Percentiles rank a stretch among this genome's conserved stretches.
Evolutionary conservation across 2,113 vertebrate genomes (phyloP).

Genomic region (Sinocyclocheilus anshuiensis): DNA sequence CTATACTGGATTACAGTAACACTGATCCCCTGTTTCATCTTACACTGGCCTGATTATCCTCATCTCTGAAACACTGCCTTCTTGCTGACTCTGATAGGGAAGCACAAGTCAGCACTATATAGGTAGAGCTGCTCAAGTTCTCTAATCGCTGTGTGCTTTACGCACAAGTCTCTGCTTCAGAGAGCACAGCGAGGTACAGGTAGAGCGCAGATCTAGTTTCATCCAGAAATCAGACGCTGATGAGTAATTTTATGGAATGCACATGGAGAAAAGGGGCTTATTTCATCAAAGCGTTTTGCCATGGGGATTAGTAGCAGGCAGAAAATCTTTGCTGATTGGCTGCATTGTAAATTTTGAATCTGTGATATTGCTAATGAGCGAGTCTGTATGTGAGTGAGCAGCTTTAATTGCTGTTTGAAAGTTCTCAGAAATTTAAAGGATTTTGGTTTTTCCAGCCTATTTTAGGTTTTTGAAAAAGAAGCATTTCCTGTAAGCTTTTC

Average conservation of each 20-base stretch:
- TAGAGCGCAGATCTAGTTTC: neutral
- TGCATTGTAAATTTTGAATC: constrained; percentile 44
- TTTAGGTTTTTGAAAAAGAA: neutral
- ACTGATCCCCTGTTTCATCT: constrained; percentile 12
- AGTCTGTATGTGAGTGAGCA: constrained; percentile 52
- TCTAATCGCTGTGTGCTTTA: constrained; percentile 28
- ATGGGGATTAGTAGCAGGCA: constrained; percentile 60
- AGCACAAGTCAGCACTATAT: constrained; percentile 18
- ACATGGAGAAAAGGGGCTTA: constrained; percentile 32
- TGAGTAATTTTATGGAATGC: constrained; percentile 24
- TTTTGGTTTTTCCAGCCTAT: neutral
- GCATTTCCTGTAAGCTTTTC: neutral
- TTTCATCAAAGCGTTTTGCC: constrained; percentile 54
- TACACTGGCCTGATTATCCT: constrained; percentile 37
- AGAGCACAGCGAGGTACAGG: constrained; percentile 4
- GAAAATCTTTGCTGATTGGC: constrained; percentile 57
- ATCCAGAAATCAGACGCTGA: constrained; percentile 30
- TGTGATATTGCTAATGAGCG: constrained; percentile 45
- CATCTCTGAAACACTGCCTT: constrained; percentile 34
- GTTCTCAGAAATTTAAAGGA: neutral
- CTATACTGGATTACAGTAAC: constrained; percentile 26
- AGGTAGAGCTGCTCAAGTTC: constrained; percentile 1
- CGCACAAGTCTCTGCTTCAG: constrained; percentile 4
- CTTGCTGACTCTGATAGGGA: constrained; percentile 18
- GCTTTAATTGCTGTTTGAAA: constrained; percentile 25